Conservation (phyloP, 2,113 vertebrate genomes). For the Tursiops truncatus region DNA sequence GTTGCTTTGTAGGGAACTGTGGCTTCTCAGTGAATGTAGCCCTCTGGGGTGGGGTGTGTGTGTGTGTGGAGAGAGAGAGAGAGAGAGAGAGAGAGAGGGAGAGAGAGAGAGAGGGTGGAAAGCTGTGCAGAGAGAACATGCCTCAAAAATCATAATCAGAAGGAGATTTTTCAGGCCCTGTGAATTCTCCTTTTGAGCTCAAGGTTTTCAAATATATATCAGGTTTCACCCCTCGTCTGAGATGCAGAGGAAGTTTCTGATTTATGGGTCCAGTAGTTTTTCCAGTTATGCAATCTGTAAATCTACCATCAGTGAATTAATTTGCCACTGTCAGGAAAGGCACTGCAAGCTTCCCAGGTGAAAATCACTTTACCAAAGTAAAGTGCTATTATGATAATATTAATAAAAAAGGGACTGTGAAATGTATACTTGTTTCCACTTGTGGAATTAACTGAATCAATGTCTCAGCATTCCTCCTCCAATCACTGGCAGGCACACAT, state of each 20-base stretch:
- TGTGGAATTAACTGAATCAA: background rate
- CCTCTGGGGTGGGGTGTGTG: background rate
- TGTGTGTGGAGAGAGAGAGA: background rate
- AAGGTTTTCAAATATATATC: conserved; percentile 40
- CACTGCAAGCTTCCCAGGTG: background rate
- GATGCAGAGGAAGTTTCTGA: conserved; percentile 66
- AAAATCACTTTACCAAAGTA: conserved; percentile 22
- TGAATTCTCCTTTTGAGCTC: conserved; percentile 45
- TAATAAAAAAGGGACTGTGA: background rate
- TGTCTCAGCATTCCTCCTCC: background rate
- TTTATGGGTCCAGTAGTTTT: conserved; percentile 57
- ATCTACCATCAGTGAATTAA: conserved; percentile 53
- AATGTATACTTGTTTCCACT: background rate
- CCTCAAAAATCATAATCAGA: background rate
- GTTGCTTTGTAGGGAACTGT: background rate
- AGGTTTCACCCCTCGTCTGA: conserved; percentile 35
- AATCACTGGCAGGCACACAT: background rate
- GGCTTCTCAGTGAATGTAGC: background rate
- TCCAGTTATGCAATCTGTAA: conserved; percentile 51
- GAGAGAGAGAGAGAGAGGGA: too few relatives aligned
- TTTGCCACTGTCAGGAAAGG: conserved; percentile 41
- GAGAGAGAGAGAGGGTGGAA: background rate
- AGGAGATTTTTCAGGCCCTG: background rate
- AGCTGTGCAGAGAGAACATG: background rate
- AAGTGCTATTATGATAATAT: background rate